Evolutionary conservation across 92 coral and sea anemone genomes (phyloP), one percentile per base, ranked within the genome.

Genomic region (Bergia puertoricense): DNA sequence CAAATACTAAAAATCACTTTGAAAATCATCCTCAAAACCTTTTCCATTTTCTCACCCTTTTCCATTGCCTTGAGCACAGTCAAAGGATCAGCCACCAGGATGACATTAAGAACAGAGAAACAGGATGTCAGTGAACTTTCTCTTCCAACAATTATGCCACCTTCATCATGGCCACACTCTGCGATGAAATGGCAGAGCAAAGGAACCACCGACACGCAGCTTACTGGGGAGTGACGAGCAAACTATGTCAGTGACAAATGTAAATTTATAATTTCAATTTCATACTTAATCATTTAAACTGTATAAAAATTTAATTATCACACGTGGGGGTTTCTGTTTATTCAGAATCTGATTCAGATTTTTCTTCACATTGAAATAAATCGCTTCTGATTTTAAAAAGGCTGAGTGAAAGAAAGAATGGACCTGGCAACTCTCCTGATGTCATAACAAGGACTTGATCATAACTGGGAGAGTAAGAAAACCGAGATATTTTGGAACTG

Each of bases 81-180:
- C 37, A 90, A 37, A n/a, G 98, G 98, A 69, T 95, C 96, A 8
- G 98, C 95, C 56, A 92, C 85, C 71, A 95, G 88, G 62, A 95
- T 89, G 11, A 95, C 98, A 76, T 95, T 95, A 62, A 95, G 90
- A 3, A 95, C 96, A 43, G 98, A 95, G 88, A 93, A 95, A 50
- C 93, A 95, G 23, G 95, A 94, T 22, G 94, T 95, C 4, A 93
- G 89, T 0, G 98, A 95, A 45, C 92, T 90, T 72, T 95, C 98
- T 80, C 96, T 91, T 82, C 98, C 98, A 14, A 95, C 98, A 74
- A 95, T 90, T 54, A 95, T 95, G 4, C 98, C 98, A 42, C 98
- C 96, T 83, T 95, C 98, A 89, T 95, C 98, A 45, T 95, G 98
- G 7, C 98, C 98, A 85, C 98, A 93, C 92, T 95, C 98, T 5